phyloP scores from a whole-genome alignment of 23 tunicate species.

The Trididemnum nubilum region DNA sequence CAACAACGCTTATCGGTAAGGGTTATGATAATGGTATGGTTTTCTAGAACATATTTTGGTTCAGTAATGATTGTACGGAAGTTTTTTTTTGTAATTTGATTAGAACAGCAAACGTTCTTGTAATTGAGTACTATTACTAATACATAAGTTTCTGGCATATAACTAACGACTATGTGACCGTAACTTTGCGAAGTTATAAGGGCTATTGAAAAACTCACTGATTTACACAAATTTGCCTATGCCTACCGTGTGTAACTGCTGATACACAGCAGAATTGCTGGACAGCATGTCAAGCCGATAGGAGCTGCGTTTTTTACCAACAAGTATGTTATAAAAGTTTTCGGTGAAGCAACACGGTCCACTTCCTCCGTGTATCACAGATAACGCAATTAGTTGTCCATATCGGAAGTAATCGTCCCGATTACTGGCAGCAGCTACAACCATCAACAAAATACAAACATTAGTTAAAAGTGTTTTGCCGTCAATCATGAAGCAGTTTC shows the following conservation, averaged over 20 bases:
- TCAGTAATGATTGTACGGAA: no score
- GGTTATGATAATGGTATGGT: no score
- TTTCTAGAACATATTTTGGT: no score
- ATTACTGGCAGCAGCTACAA: neutral
- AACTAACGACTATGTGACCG: no score
- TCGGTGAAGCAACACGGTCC: neutral
- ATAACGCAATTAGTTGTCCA: neutral
- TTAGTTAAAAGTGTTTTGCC: neutral
- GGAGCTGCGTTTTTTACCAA: neutral
- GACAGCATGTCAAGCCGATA: neutral
- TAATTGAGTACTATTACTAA: neutral
- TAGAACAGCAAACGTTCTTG: constrained; percentile 1
- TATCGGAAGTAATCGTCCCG: neutral
- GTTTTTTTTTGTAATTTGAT: no score
- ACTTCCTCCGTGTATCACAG: neutral
- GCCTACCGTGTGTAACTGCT: neutral
- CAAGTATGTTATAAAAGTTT: neutral
- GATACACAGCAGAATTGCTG: neutral
- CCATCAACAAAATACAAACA: neutral
- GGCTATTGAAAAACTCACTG: neutral
- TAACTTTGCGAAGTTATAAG: neutral
- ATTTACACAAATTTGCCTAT: neutral
- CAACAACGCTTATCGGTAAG: no score
- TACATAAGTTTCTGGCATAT: no score
- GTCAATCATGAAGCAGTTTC: neutral